A percentile compares a stretch with the other conserved stretches of the same genome.
These are phyloP conservation scores for Hiodon tergisus DNA, from an alignment of 2,113 vertebrate genomes.

Conservation along the genomic window DNA sequence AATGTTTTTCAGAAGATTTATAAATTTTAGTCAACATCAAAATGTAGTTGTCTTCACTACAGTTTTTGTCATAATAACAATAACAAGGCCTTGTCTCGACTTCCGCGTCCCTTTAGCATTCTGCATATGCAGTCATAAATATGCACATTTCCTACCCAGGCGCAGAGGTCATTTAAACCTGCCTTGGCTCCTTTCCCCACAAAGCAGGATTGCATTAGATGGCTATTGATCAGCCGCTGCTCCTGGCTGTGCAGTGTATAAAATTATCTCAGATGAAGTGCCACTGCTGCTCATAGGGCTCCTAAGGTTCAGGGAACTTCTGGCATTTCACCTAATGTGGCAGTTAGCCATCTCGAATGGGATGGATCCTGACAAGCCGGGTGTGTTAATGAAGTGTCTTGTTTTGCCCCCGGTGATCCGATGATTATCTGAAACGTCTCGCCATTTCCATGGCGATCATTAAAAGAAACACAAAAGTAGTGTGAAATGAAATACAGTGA, in stretches of 20 bases:
- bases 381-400: slow-evolving; percentile 47
- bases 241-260: slow-evolving; percentile 33
- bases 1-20: background rate
- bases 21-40: background rate
- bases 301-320: slow-evolving; percentile 30
- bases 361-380: slow-evolving; percentile 38
- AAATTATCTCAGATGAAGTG: slow-evolving; percentile 39
- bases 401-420: slow-evolving; percentile 39
- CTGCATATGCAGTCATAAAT: background rate
- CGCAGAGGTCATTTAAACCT: slow-evolving; percentile 9
- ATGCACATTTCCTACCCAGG: background rate
- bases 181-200: background rate
- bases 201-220: slow-evolving; percentile 39
- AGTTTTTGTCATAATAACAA: background rate
- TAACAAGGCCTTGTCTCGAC: background rate
- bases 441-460: slow-evolving; percentile 34
- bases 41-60: background rate
- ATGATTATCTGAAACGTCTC: slow-evolving; percentile 39
- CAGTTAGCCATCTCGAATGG: slow-evolving; percentile 40
- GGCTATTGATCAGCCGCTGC: slow-evolving; percentile 39
- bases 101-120: background rate
- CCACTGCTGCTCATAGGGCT: slow-evolving; percentile 37
- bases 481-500: slow-evolving; percentile 25
- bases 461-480: slow-evolving; percentile 25
- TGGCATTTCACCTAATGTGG: slow-evolving; percentile 39